Evolutionary conservation across 2,888 invertebrate species (phyloP), one percentile per base, ranked within the genome.

Genomic region (Troilus luridus): DNA sequence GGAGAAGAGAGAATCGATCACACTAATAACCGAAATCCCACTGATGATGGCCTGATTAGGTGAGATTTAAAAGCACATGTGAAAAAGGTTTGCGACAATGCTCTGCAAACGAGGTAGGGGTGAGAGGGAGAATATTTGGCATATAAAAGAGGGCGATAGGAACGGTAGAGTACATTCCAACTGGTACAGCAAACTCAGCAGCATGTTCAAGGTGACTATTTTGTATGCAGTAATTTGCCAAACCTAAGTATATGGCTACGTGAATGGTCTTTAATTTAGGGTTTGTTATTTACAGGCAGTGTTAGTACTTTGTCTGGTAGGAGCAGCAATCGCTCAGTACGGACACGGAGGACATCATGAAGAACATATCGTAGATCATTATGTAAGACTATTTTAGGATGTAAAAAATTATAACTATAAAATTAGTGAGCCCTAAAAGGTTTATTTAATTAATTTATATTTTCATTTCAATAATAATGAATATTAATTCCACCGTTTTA

Each of bases 271-370:
- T 24, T 19, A 19, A 19, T 27, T 11, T 6, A 12, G 62, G 14
- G 2, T 12, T 10, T 41, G 62, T 10, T 12, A 62, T 89, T 89
- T 62, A 41, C 88, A 89, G 88, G 27, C 41, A 27, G 7, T 89
- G 41, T 17, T 89, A 41, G 27, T 64, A 5, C 41, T 89, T 5
- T 89, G 88, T 54, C 58, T 89, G 14, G 24, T 89, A 0, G 64
- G 88, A 41, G 90, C 90, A 10, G 92, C 91, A 64, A 1, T 89
- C 14, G 88, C 88, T 1, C 88, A 89, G 19, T 64, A 89, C 24
- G 92, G 92, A 0, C 89, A 90, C 21, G 92, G 90, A 27, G 88
- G 90, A 24, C 88, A 72, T 10, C 77, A 81, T 56, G 72, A 91
- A 58, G 24, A 72, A 19, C 24, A 72, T 67, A 88, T 91, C 11